Conservation (phyloP, 1,140 invertebrate species). For the Hypsibius dujardini region DNA sequence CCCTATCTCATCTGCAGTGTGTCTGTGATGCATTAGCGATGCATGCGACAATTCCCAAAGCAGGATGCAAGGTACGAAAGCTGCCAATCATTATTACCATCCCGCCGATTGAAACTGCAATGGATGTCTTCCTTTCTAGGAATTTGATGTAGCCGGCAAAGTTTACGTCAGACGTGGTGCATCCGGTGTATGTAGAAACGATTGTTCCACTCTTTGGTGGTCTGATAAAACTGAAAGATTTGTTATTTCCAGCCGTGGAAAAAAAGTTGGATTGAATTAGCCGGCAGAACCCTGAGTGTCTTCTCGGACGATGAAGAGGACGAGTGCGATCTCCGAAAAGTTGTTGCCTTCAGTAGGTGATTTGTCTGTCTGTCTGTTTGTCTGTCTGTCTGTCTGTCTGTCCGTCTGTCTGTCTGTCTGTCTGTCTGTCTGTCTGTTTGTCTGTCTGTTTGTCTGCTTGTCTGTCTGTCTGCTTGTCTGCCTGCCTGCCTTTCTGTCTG, state of each 20-base stretch:
- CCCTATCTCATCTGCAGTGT: constrained; percentile 18
- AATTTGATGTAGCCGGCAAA: not conserved
- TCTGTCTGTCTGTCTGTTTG: no score
- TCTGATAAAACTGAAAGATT: not conserved
- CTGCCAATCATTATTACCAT: not conserved
- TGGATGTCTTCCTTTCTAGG: not conserved
- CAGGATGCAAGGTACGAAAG: not conserved
- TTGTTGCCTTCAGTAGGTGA: constrained; percentile 50
- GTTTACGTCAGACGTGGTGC: not conserved
- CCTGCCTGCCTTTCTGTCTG: no score
- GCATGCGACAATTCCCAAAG: not conserved
- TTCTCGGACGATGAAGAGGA: constrained; percentile 37
- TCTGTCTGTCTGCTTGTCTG: no score
- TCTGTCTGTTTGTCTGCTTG: no score
- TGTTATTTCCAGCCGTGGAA: constrained; percentile 40
- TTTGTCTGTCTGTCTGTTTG: constrained; percentile 23
- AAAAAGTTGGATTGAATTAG: constrained; percentile 55
- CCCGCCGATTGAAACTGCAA: not conserved
- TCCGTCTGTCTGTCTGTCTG: no score
- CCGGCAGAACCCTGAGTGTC: constrained; percentile 49
- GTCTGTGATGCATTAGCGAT: constrained; percentile 9
- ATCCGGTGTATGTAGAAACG: constrained; percentile 18
- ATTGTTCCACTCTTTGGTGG: not conserved
- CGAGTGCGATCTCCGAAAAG: constrained; percentile 55
- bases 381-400: no score